phyloP scores from a whole-genome alignment of 2,797 vertebrate genomes.

The Myotis myotis region DNA sequence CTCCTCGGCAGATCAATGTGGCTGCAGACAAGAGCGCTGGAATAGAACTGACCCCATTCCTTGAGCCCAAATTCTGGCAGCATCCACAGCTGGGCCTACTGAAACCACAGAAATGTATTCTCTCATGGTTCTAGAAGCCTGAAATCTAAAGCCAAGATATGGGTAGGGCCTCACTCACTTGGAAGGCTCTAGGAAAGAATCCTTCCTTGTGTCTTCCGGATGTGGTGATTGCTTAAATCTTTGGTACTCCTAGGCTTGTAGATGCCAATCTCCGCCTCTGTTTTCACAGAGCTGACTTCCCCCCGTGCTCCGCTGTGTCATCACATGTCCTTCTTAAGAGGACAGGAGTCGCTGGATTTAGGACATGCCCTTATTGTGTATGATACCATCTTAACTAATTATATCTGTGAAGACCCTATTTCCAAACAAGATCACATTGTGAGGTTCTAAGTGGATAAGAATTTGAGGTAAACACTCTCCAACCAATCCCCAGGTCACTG shows the following conservation, averaged over 20 bases:
- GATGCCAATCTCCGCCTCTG: not conserved
- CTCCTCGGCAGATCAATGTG: rapidly evolving
- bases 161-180: not conserved
- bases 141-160: not conserved
- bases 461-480: not conserved
- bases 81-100: not conserved
- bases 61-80: not conserved
- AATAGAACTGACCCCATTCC: rapidly evolving
- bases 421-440: not conserved
- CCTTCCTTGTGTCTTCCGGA: not conserved
- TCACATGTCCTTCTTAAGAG: not conserved
- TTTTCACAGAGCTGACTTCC: not conserved
- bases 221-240: rapidly evolving
- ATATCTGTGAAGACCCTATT: not conserved
- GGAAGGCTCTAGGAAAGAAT: not conserved
- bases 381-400: not conserved
- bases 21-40: too few species aligned
- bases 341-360: not conserved
- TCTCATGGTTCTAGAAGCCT: not conserved
- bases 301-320: not conserved
- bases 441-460: not conserved
- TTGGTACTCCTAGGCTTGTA: rapidly evolving
- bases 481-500: not conserved
- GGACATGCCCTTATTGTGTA: not conserved
- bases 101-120: not conserved